phyloP scores from a whole-genome alignment of 2,113 vertebrate genomes.

The Spilogale gracilis region DNA sequence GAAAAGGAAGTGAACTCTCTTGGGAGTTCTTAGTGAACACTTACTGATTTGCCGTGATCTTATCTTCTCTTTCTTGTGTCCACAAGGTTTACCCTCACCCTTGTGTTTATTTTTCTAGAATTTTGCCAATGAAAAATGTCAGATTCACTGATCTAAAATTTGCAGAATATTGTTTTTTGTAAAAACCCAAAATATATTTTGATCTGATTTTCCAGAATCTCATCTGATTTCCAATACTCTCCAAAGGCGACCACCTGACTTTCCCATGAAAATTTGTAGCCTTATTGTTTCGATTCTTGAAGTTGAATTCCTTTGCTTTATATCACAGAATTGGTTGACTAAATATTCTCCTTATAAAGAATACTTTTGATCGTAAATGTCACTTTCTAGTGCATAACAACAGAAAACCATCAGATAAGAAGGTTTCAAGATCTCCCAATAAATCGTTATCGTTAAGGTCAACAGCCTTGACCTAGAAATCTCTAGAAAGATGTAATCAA shows the following conservation, averaged over 20 bases:
- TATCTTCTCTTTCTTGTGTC: background rate
- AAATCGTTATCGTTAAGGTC: background rate
- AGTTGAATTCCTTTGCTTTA: background rate
- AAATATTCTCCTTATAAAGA: constrained; percentile 32
- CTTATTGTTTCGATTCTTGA: background rate
- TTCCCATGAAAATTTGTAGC: background rate
- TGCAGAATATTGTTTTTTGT: background rate
- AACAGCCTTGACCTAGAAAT: constrained; percentile 20
- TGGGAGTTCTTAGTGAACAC: background rate
- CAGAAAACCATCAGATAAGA: constrained; percentile 13
- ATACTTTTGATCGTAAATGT: background rate
- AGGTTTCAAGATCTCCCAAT: constrained; percentile 12
- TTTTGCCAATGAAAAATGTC: background rate
- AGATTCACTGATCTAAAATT: background rate
- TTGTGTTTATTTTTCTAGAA: constrained; percentile 23
- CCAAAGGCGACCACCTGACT: background rate
- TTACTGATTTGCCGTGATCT: background rate
- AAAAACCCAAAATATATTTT: background rate
- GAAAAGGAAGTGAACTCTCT: constrained; percentile 30
- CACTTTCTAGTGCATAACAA: background rate
- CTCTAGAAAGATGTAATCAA: constrained; percentile 28
- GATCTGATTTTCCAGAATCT: background rate
- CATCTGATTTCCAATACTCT: background rate
- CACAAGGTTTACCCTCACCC: background rate
- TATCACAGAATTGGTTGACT: background rate